Conservation (phyloP, 1,140 invertebrate genomes). For the Brachionus angularis region DNA sequence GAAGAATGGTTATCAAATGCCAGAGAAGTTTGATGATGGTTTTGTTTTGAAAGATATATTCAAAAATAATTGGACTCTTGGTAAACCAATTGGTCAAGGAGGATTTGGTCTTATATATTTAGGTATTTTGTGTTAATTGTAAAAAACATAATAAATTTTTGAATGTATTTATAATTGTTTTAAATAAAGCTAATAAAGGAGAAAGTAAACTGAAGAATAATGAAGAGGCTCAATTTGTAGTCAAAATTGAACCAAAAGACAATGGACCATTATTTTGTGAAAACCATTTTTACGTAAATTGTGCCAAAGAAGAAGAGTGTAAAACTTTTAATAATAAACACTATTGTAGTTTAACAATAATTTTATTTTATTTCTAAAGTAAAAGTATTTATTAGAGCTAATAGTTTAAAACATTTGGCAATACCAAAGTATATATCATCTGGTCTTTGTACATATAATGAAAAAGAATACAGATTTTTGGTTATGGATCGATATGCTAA, state of each 20-base stretch:
- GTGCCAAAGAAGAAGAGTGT: slow-evolving; percentile 35
- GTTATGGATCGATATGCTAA: slow-evolving; percentile 34
- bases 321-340: background rate
- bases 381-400: slow-evolving; percentile 4
- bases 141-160: background rate
- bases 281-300: slow-evolving; percentile 44
- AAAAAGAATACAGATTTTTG: slow-evolving; percentile 42
- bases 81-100: slow-evolving; percentile 33
- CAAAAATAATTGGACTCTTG: slow-evolving; percentile 41
- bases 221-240: slow-evolving; percentile 20
- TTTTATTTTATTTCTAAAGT: background rate
- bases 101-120: slow-evolving; percentile 43
- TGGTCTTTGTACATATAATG: slow-evolving; percentile 11
- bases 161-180: background rate
- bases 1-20: slow-evolving; percentile 42
- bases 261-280: slow-evolving; percentile 44
- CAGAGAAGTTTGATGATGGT: slow-evolving; percentile 29
- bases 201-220: background rate
- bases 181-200: slow-evolving; percentile 1
- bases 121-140: background rate
- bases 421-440: slow-evolving; percentile 18
- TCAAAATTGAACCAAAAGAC: slow-evolving; percentile 41
- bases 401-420: slow-evolving; percentile 18
- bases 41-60: slow-evolving; percentile 27
- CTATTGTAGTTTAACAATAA: no score